These are phyloP conservation scores for Trematomus loennbergii DNA, from an alignment of 2,113 vertebrate genomes.

Conservation along the genomic window DNA sequence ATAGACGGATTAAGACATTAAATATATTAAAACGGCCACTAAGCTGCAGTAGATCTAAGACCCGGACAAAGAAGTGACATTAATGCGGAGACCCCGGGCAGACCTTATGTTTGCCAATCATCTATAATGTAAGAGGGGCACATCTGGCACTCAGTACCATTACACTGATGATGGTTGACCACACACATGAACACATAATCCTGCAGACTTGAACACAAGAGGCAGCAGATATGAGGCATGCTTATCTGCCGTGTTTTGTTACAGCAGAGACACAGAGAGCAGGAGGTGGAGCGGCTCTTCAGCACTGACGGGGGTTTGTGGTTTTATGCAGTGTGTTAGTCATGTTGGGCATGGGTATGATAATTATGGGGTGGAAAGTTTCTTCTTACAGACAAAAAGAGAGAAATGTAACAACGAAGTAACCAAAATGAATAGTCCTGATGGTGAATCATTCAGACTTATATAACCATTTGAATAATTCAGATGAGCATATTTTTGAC, in stretches of 20 bases:
- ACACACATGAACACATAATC: conserved; percentile 28
- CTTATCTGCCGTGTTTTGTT: conserved; percentile 12
- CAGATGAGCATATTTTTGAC: conserved; percentile 43
- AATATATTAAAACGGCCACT: conserved; percentile 6
- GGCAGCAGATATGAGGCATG: conserved; percentile 22
- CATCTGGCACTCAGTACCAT: conserved; percentile 66
- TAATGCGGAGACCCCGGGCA: conserved; percentile 31
- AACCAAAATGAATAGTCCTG: background rate
- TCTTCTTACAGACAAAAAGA: background rate
- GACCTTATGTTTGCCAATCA: conserved; percentile 59
- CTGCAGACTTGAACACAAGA: conserved; percentile 32
- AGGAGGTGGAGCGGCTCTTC: conserved; percentile 4
- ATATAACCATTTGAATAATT: conserved; percentile 58
- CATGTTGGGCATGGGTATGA: background rate
- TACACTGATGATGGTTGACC: conserved; percentile 48
- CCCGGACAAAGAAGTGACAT: conserved; percentile 11
- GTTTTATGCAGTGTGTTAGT: conserved; percentile 19
- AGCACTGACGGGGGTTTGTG: conserved; percentile 21
- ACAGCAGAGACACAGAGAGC: background rate
- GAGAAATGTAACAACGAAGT: background rate
- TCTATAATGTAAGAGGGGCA: conserved; percentile 77
- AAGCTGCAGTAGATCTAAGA: conserved; percentile 3
- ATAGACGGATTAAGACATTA: background rate
- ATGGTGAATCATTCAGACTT: conserved; percentile 37
- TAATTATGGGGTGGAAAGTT: background rate